Percentiles rank a stretch among this genome's conserved stretches.
Evolutionary conservation across 1,140 invertebrate species (phyloP).

Genomic region (Macrostomum lignano): DNA sequence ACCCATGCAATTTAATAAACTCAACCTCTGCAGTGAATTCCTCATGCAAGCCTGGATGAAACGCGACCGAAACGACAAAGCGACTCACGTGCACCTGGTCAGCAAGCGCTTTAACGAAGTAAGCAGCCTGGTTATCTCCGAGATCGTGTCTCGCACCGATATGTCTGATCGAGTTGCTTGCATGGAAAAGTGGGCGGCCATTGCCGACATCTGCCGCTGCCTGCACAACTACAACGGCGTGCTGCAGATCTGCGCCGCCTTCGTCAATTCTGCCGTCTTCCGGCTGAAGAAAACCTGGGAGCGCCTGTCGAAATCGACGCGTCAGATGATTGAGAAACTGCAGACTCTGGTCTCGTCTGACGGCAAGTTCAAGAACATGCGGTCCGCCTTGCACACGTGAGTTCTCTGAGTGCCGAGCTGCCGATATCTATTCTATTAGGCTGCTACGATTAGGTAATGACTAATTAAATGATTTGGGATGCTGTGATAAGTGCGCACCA

Average conservation of each 20-base stretch:
- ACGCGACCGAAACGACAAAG: slow-evolving; percentile 46
- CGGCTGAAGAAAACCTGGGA: slow-evolving; percentile 74
- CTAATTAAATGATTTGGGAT: too few species aligned
- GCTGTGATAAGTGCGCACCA: too few species aligned
- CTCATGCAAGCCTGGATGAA: slow-evolving; percentile 74
- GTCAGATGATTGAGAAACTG: slow-evolving; percentile 54
- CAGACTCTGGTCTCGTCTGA: slow-evolving; percentile 59
- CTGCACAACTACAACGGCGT: slow-evolving; percentile 79
- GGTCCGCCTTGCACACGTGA: slow-evolving; percentile 47
- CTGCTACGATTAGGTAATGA: too few species aligned
- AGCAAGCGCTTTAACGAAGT: slow-evolving; percentile 65
- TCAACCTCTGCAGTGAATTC: slow-evolving; percentile 54
- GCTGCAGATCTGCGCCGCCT: slow-evolving; percentile 66
- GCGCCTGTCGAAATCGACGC: slow-evolving; percentile 68
- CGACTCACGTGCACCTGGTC: slow-evolving; percentile 59
- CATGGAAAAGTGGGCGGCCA: slow-evolving; percentile 75
- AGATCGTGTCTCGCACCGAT: slow-evolving; percentile 44
- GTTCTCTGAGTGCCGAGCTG: too few species aligned
- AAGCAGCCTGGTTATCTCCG: slow-evolving; percentile 54
- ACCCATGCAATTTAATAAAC: too few species aligned
- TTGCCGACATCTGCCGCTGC: slow-evolving; percentile 61
- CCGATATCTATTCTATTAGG: too few species aligned
- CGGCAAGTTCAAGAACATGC: slow-evolving; percentile 52
- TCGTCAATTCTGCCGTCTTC: slow-evolving; percentile 61
- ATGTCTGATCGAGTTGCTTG: slow-evolving; percentile 42